Conservation (phyloP, 2,888 invertebrate genomes). For the Panopea generosa region DNA sequence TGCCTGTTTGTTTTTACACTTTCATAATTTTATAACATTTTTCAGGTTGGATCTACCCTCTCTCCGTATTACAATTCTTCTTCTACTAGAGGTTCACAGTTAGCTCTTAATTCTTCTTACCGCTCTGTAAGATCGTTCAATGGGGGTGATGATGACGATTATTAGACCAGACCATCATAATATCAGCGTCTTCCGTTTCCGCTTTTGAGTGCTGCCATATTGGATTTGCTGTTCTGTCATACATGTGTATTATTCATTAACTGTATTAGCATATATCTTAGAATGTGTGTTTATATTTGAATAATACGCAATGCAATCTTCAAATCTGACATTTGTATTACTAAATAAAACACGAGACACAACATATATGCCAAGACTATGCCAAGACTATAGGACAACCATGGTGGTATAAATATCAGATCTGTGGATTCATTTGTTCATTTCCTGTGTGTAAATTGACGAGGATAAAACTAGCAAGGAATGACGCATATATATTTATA, state of each 20-base stretch:
- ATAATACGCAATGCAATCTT: not conserved
- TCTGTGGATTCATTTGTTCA: slow-evolving; percentile 2
- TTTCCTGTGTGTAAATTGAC: not conserved
- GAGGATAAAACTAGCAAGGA: not conserved
- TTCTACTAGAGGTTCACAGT: slow-evolving; percentile 25
- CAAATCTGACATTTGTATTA: not conserved
- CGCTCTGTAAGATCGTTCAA: slow-evolving; percentile 77
- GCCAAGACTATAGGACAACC: slow-evolving; percentile 26
- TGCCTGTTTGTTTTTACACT: too few species aligned
- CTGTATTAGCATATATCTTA: not conserved
- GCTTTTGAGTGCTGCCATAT: slow-evolving; percentile 15
- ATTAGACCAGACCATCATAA: slow-evolving; percentile 18
- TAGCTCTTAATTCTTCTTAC: slow-evolving; percentile 60
- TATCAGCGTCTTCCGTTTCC: slow-evolving; percentile 15
- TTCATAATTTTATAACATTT: too few species aligned
- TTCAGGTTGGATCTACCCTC: slow-evolving; percentile 35
- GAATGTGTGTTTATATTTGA: not conserved
- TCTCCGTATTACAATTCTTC: slow-evolving; percentile 26
- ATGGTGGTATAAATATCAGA: not conserved
- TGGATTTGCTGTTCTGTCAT: slow-evolving; percentile 22
- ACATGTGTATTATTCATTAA: not conserved
- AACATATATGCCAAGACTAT: slow-evolving; percentile 30
- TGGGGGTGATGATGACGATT: slow-evolving; percentile 75
- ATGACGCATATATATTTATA: not conserved
- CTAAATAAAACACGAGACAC: not conserved